phyloP scores from a whole-genome alignment of 2,113 vertebrate genomes.

The Chlorocebus sabaeus region DNA sequence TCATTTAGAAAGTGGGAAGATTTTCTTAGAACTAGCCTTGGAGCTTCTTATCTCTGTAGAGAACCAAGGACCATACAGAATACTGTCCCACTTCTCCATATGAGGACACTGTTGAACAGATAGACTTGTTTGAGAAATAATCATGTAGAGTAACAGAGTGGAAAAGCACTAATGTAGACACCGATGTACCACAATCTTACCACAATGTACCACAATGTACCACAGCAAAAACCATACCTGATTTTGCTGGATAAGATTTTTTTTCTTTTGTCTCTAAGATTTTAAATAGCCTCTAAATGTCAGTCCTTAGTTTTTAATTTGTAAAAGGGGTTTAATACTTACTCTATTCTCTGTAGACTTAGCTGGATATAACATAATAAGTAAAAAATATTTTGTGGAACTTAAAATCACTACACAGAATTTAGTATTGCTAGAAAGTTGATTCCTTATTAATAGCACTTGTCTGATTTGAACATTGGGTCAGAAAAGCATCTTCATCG shows the following conservation, averaged over 20 bases:
- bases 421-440: neutral
- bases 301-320: neutral
- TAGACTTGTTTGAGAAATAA: neutral
- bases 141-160: neutral
- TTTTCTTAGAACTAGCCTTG: neutral
- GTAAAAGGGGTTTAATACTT: neutral
- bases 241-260: neutral
- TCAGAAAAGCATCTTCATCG: neutral
- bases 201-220: neutral
- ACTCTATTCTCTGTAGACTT: neutral
- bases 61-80: neutral
- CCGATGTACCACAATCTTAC: neutral
- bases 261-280: neutral
- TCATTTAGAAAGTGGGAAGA: neutral
- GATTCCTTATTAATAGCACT: neutral
- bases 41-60: neutral
- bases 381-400: neutral
- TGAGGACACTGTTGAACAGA: neutral
- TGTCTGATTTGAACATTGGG: neutral
- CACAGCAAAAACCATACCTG: neutral
- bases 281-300: conserved; percentile 7
- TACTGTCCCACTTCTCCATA: neutral
- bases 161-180: neutral
- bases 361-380: neutral
- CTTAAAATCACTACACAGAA: neutral